Percentiles rank a stretch among this genome's conserved stretches.
These are phyloP conservation scores for Luehdorfia chinensis DNA, from an alignment of 1,140 invertebrate species.

Conservation along the genomic window DNA sequence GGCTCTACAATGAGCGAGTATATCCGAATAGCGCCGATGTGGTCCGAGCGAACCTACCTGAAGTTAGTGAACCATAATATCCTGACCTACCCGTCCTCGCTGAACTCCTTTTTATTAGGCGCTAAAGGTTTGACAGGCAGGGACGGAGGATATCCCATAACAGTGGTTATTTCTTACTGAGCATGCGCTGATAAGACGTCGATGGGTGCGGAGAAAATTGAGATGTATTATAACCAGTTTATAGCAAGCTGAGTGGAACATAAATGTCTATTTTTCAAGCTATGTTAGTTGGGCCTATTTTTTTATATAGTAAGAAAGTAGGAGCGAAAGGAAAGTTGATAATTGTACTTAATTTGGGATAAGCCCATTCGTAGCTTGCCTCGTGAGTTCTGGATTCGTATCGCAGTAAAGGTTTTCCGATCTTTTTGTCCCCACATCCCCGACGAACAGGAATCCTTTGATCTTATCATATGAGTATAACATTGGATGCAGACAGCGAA, in stretches of 20 bases:
- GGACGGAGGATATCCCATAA: constrained; percentile 1
- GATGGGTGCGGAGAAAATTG: constrained; percentile 21
- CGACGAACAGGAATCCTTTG: too few species aligned
- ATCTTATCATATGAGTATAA: too few species aligned
- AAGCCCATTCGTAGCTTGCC: too few species aligned
- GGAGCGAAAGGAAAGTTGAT: too few species aligned
- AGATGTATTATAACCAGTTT: constrained; percentile 22
- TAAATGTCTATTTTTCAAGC: background rate
- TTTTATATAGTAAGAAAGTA: too few species aligned
- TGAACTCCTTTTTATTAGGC: background rate
- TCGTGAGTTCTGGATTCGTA: too few species aligned
- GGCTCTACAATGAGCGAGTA: constrained; percentile 17
- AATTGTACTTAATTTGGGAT: too few species aligned
- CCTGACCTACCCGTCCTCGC: constrained; percentile 14
- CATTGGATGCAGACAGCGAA: too few species aligned
- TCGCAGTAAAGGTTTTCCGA: too few species aligned
- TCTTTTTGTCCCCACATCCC: too few species aligned
- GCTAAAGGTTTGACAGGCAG: background rate
- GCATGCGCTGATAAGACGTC: constrained; percentile 24
- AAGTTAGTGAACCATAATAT: constrained; percentile 15
- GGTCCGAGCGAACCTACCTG: constrained; percentile 13
- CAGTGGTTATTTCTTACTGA: constrained; percentile 18
- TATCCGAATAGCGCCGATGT: constrained; percentile 15
- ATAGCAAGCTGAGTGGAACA: background rate
- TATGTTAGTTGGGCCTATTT: too few species aligned